Conservation (phyloP, 53 echinoderm and acorn worm genomes). For the Paracentrotus lividus region DNA sequence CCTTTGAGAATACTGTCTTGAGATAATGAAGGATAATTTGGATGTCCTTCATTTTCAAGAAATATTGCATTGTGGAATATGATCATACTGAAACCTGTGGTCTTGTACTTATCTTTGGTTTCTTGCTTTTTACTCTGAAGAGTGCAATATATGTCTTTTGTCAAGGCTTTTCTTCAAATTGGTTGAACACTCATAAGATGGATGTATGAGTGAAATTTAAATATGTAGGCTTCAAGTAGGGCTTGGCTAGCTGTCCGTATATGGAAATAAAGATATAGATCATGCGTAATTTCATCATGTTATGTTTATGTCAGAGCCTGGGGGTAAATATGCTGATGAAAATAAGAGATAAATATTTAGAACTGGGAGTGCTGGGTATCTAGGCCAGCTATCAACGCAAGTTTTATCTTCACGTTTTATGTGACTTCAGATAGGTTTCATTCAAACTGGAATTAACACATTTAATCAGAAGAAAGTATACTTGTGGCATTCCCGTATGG, state of each 20-base stretch:
- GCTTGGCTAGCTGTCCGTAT: not conserved
- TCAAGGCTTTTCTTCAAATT: no score
- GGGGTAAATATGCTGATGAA: slow-evolving; percentile 45
- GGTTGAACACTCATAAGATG: no score
- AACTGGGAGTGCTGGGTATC: slow-evolving; percentile 1
- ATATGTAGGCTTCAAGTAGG: not conserved
- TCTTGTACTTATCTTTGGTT: no score
- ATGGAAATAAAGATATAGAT: slow-evolving; percentile 20
- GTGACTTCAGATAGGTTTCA: not conserved
- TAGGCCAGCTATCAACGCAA: not conserved
- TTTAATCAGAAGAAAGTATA: not conserved
- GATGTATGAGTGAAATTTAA: no score
- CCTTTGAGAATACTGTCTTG: no score
- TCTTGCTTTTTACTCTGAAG: no score
- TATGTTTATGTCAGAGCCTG: slow-evolving; percentile 47
- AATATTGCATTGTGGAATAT: no score
- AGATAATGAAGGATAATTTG: no score
- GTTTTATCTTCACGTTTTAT: not conserved
- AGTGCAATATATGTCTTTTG: no score
- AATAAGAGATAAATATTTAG: slow-evolving; percentile 55
- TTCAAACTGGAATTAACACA: not conserved
- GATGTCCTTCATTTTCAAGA: no score
- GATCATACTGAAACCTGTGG: no score
- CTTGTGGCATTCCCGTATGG: not conserved
- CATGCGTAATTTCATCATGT: slow-evolving; percentile 14